Evolutionary conservation across 2,797 vertebrate genomes (phyloP), one percentile per base, ranked within the genome.

Genomic region (Geotrypetes seraphini): DNA sequence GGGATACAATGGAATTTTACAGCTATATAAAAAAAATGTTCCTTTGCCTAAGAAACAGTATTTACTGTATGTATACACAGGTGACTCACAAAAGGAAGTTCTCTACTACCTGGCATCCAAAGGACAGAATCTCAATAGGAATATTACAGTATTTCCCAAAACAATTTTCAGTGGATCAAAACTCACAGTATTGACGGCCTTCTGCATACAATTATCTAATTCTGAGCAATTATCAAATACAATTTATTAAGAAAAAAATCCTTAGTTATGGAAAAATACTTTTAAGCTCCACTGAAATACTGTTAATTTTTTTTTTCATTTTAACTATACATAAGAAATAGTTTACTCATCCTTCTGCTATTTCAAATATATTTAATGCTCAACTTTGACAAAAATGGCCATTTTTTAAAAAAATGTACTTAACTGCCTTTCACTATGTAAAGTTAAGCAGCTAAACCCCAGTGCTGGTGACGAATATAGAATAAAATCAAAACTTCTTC

Each of bases 381-480:
- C 67, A 69, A 73, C 54, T 63, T 64, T 69, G 73, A 56, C 63
- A 68, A 74, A 79, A 75, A 83, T 67, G 78, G 71, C 69, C 67
- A 48, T 68, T 66, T 63, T 35, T 60, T 61, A 54, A 63, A 67
- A n/a, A 57, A 58, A 73, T 69, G 69, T 50, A 36, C 14, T 30
- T 25, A 76, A 79, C 60, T 66, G 70, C 65, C 75, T 69, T 64
- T 47, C 60, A 71, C 73, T 66, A 67, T 68, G 62, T 77, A 68
- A 75, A 75, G 73, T 76, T 66, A 72, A 78, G 78, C 65, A 71
- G 69, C 68, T 72, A 61, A 71, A 53, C 55, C 66, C 74, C 72
- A 81, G 72, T 88, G 88, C 90, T 88, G 82, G 84, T 88, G 88
- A 87, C 79, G 85, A 85, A 84, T 84, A 79, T 81, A 92, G 85